A percentile compares a stretch with the other conserved stretches of the same genome.
phyloP scores from a whole-genome alignment of 2,797 vertebrate species.

The Enteromius viviparus region DNA sequence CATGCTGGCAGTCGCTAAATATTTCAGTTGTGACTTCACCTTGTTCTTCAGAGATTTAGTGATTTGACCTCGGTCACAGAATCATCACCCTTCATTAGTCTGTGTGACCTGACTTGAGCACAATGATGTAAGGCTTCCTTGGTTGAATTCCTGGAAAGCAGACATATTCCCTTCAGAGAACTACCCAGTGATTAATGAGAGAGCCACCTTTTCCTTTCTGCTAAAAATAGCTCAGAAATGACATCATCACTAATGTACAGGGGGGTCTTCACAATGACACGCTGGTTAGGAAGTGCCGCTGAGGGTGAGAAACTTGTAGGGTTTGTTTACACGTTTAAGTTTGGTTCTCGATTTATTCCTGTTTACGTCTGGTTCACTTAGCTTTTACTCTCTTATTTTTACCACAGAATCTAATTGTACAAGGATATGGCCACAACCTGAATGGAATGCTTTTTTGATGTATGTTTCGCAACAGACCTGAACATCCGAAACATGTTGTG shows the following conservation, averaged over 20 bases:
- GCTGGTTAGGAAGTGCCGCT: background rate
- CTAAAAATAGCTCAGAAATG: constrained; percentile 48
- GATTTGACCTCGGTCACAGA: constrained; percentile 33
- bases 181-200: constrained; percentile 47
- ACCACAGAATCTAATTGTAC: background rate
- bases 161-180: constrained; percentile 30
- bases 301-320: background rate
- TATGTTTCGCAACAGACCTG: background rate
- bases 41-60: constrained; percentile 1
- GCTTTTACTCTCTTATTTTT: background rate
- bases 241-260: constrained; percentile 16
- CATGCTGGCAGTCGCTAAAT: background rate
- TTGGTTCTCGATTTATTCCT: background rate
- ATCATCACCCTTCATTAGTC: constrained; percentile 18
- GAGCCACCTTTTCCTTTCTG: constrained; percentile 19
- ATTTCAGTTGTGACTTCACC: constrained; percentile 19
- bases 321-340: background rate
- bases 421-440: background rate
- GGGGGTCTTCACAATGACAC: background rate
- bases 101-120: constrained; percentile 39
- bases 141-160: constrained; percentile 56
- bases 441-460: background rate
- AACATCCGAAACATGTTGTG: background rate
- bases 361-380: background rate
- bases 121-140: constrained; percentile 46